Evolutionary conservation across 2,888 invertebrate species (phyloP).

Genomic region (Tipula lateralis): DNA sequence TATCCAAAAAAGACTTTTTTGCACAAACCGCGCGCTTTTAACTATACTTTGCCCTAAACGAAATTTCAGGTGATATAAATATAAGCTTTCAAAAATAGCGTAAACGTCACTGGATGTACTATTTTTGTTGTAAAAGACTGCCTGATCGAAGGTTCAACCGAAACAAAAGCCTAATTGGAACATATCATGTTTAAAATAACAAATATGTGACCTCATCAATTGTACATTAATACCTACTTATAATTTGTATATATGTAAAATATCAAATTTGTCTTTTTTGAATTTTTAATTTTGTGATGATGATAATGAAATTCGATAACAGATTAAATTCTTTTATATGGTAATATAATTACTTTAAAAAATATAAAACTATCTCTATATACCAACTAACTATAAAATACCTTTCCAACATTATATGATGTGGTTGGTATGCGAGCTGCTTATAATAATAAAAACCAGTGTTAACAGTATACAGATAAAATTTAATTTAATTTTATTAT

Average conservation of each 20-base stretch:
- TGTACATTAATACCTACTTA: neutral
- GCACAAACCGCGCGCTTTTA: neutral
- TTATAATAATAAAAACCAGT: conserved; percentile 1
- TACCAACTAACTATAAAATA: neutral
- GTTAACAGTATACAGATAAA: neutral
- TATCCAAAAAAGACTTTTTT: neutral
- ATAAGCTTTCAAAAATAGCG: too few species aligned
- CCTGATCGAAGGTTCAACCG: too few species aligned
- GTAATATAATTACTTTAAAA: neutral
- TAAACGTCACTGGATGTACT: too few species aligned
- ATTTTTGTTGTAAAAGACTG: too few species aligned
- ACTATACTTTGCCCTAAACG: too few species aligned
- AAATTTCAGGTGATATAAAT: too few species aligned
- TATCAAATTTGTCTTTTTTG: neutral
- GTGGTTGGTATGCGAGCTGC: neutral
- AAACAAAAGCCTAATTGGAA: neutral
- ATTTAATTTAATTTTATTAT: neutral
- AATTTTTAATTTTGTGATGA: neutral
- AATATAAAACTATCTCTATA: neutral
- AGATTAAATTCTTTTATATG: conserved; percentile 1
- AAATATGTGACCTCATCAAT: neutral
- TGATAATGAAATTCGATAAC: conserved; percentile 1
- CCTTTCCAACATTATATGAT: neutral
- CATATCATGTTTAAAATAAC: neutral
- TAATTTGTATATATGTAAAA: neutral